These are phyloP conservation scores for Trinectes maculatus DNA, from an alignment of 2,113 vertebrate species.

Conservation along the genomic window DNA sequence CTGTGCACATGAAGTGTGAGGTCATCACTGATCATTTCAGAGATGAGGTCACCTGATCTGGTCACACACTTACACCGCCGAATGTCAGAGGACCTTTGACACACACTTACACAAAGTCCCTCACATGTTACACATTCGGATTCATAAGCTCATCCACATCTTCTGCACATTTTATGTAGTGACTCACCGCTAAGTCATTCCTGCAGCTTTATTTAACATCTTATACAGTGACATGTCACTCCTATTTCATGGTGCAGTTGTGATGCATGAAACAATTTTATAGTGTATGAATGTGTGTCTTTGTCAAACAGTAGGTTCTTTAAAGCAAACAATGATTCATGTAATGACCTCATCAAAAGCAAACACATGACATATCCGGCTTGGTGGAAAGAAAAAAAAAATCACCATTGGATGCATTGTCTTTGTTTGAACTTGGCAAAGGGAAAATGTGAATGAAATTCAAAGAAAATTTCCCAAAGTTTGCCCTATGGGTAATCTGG, in stretches of 20 bases:
- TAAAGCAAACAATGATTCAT: slow-evolving; percentile 67
- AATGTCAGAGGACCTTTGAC: slow-evolving; percentile 25
- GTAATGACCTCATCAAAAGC: slow-evolving; percentile 55
- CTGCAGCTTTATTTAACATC: slow-evolving; percentile 4
- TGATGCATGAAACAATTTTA: slow-evolving; percentile 9
- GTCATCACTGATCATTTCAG: slow-evolving; percentile 41
- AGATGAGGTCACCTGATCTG: slow-evolving; percentile 46
- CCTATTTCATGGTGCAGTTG: background rate
- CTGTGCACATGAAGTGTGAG: slow-evolving; percentile 28
- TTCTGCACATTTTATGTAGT: slow-evolving; percentile 15
- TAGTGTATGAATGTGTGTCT: slow-evolving; percentile 18
- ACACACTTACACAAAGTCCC: slow-evolving; percentile 1
- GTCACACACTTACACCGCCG: slow-evolving; percentile 34
- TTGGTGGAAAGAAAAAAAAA: slow-evolving; percentile 60
- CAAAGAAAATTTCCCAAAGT: slow-evolving; percentile 42
- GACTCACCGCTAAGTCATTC: slow-evolving; percentile 6
- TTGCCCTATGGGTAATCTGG: slow-evolving; percentile 40
- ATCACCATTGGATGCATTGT: background rate
- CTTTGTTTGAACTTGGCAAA: slow-evolving; percentile 51
- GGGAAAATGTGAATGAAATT: slow-evolving; percentile 55
- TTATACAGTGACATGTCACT: background rate
- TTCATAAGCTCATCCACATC: background rate
- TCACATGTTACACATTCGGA: background rate
- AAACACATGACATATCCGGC: slow-evolving; percentile 62
- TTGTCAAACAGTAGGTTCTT: slow-evolving; percentile 56